Base-by-base conservation (phyloP, 92 coral and sea anemone species). In the Galaxea fascicularis region DNA sequence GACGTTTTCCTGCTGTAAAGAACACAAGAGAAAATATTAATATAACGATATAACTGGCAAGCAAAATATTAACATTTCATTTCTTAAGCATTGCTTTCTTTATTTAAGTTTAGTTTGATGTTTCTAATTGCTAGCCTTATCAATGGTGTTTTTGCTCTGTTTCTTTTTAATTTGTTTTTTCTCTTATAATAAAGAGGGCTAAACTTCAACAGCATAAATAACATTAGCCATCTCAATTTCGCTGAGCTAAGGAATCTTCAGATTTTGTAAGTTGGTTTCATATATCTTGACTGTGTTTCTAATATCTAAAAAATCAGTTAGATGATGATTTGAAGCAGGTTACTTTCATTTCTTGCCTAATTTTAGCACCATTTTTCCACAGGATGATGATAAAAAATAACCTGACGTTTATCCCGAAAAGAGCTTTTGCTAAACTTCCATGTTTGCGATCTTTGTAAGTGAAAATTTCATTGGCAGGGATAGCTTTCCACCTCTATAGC, bases 301-400 rank as follows among this genome's bases (percentile, higher is more conserved):
- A 10, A 8, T 3, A 54, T 54, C 9, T 7, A 21, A 11, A 63
- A 63, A 63, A n/a, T n/a, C n/a, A n/a, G n/a, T n/a, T n/a, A n/a
- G n/a, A n/a, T n/a, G n/a, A n/a, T n/a, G n/a, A n/a, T n/a, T n/a
- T n/a, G n/a, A n/a, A n/a, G n/a, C n/a, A 20, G 3, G 13, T 63
- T 22, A 10, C 9, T 7, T 14, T 9, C 9, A 59, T 10, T 22
- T 4, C n/a, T 20, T 15, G 20, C 9, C 65, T 14, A 20, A 18
- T 20, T 63, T 26, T 25, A 4, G 9, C 11, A 8, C 24, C 7
- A 10, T 25, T 25, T 6, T 11, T 63, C 12, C 9, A 1, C 28
- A 63, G 68, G 15, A 63, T 63, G 68, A 63, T 63, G 68, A 63
- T 63, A 24, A 24, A 63, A 24, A 63, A 63, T 25, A 63, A 63